Evolutionary conservation across 2,113 vertebrate genomes (phyloP).

Genomic region (Oryzias celebensis): DNA sequence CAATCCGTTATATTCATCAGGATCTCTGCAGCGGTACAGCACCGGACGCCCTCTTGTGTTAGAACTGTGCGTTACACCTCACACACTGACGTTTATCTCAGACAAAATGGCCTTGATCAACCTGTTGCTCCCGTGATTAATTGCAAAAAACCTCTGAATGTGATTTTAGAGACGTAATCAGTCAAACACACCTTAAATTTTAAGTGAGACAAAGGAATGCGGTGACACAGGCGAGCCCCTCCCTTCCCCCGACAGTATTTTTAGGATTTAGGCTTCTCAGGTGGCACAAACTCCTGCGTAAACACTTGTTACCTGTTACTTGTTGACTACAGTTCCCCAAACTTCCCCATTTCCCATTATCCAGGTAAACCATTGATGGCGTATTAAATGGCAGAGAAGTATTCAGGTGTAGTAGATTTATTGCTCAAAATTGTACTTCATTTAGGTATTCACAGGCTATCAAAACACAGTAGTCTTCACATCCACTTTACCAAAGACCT

Average conservation of each 20-base stretch:
- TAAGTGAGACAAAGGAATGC: slow-evolving; percentile 47
- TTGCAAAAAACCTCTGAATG: background rate
- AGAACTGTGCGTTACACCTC: background rate
- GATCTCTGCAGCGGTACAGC: no score
- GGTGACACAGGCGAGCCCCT: slow-evolving; percentile 40
- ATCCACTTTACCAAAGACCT: slow-evolving; percentile 4
- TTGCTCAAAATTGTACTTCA: slow-evolving; percentile 53
- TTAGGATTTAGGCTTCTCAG: slow-evolving; percentile 6
- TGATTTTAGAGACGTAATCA: background rate
- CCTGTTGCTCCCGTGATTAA: background rate
- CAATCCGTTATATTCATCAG: no score
- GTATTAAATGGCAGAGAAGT: background rate
- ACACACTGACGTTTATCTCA: background rate
- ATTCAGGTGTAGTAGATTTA: slow-evolving; percentile 41
- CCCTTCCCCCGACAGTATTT: slow-evolving; percentile 21
- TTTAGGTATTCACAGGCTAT: slow-evolving; percentile 43
- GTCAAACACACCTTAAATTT: slow-evolving; percentile 24
- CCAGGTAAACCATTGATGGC: background rate
- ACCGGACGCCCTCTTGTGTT: slow-evolving; percentile 42
- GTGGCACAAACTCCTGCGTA: background rate
- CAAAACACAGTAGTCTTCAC: slow-evolving; percentile 12
- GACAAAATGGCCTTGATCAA: background rate
- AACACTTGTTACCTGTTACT: background rate
- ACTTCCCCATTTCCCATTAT: no score
- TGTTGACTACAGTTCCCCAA: no score